phyloP scores from a whole-genome alignment of 2,888 invertebrate species.

The Tenthredo livida region DNA sequence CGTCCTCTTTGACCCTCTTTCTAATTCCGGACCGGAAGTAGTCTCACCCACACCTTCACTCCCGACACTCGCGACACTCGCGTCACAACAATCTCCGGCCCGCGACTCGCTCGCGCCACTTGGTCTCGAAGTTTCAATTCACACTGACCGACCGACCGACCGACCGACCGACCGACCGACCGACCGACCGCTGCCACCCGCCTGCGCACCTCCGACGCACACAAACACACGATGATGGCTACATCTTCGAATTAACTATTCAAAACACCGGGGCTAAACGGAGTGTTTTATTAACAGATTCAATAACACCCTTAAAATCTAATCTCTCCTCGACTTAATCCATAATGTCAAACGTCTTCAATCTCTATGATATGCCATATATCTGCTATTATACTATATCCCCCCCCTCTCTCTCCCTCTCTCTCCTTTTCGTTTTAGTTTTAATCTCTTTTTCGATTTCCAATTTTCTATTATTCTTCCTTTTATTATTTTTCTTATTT shows the following conservation, averaged over 20 bases:
- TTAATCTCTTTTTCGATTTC: not conserved
- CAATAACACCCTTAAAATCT: not conserved
- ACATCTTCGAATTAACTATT: conserved; percentile 6
- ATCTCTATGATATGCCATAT: not conserved
- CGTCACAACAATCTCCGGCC: conserved; percentile 41
- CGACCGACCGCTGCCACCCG: not conserved
- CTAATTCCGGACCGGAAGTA: conserved; percentile 34
- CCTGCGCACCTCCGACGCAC: conserved; percentile 41
- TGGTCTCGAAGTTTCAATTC: conserved; percentile 47
- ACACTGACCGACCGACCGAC: conserved; percentile 41
- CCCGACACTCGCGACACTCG: conserved; percentile 25
- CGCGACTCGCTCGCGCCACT: conserved; percentile 4
- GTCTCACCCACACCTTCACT: conserved; percentile 22
- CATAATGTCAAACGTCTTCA: not conserved
- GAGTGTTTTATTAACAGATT: not conserved
- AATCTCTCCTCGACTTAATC: not conserved
- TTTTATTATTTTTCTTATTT: not conserved
- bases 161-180: not conserved
- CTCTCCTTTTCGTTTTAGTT: not conserved
- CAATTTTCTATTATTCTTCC: not conserved
- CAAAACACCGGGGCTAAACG: not conserved
- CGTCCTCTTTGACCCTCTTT: conserved; percentile 44
- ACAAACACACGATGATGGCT: not conserved
- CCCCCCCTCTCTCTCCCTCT: not conserved
- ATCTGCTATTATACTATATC: not conserved